Evolutionary conservation across 2,113 vertebrate species (phyloP), one percentile per base, ranked within the genome.

Genomic region (Peucedramus taeniatus): DNA sequence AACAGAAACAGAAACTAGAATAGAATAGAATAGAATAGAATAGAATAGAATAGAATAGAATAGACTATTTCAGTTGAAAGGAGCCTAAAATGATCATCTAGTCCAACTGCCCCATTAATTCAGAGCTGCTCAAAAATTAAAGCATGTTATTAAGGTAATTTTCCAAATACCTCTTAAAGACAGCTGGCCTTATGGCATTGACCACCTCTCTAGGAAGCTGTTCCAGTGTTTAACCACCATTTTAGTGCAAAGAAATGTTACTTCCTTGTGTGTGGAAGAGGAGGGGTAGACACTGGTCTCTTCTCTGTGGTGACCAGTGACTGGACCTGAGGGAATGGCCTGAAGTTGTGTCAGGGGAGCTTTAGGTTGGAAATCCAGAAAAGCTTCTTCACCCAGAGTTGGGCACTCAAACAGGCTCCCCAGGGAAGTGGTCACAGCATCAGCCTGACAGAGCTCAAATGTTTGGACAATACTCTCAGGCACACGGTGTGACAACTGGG

Each of bases 71-170:
- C 27, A 28, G 1, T n/a, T 69, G 30, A 31, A 82, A 64, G 18
- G 13, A 33, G 20, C 11, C 17, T 54, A 42, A 28, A 60, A 21
- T 19, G 3, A 47, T 24, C 4, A 15, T 21, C 35, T 68, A 23
- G 24, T 71, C 14, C 42, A 76, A 56, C 7, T 70, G 7, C 30
- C 17, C 33, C 9, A 76, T 35, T 54, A 83, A 40, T 47, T 76
- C 30, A 51, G 11, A 23, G 9, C 24, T 40, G 26, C 22, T 66
- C 11, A 54, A 68, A 82, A 47, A 35, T 40, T 70, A 31, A 65
- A 65, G 3, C 0, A 0, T 28, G 13, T 26, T 40, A 7, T 70
- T 75, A 70, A 70, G 23, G 40, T 15, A 0, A n/a, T 71, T 66
- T 51, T 28, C 14, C 19, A 83, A 56, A 70, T 10, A 3, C 3